Evolutionary conservation across 1,140 invertebrate genomes (phyloP), one percentile per base, ranked within the genome.

Genomic region (Lineus longissimus): DNA sequence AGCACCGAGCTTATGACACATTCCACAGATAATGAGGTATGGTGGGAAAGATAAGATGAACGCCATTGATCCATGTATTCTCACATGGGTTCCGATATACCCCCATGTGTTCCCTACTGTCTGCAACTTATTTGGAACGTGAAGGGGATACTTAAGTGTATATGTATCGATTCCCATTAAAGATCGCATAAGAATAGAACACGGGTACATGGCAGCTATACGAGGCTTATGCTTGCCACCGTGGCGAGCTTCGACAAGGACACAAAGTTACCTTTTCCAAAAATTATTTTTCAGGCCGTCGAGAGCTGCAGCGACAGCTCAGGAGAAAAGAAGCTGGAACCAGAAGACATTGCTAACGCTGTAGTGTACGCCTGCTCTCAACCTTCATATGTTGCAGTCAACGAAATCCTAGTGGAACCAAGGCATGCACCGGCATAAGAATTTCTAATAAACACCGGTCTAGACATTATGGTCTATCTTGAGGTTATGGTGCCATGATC

Each of bases 361-460:
- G 77, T 83, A 23, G 54, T 84, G 0, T 84, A 76, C 69, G 81
- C 79, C 17, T 73, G 76, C 7, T 69, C 73, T 4, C 79, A 81
- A 56, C 82, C 83, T n/a, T 55, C 72, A 6, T 73, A 83, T 70
- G 81, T 81, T 1, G 81, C 73, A 6, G 67, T 84, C 19, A 83
- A 84, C 66, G 82, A 84, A 68, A 76, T 84, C 29, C 66, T 84
- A 0, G 76, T 84, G n/a, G 78, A 84, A 68, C 82, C 82, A 2
- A 71, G 80, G 65, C 75, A 77, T 66, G 76, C 80, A 19, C 82
- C 80, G 19, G 74, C 82, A 29, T 83, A 65, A 76, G 25, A 51
- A 15, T 15, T 36, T 36, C 15, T 15, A 7, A 15, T 36, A 4
- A 7, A 7, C 15, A 15, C 33, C 33, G 15, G 6, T 36, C 33